These are phyloP conservation scores for Coracopsis vasa DNA, from an alignment of 2,113 vertebrate species.

Conservation along the genomic window DNA sequence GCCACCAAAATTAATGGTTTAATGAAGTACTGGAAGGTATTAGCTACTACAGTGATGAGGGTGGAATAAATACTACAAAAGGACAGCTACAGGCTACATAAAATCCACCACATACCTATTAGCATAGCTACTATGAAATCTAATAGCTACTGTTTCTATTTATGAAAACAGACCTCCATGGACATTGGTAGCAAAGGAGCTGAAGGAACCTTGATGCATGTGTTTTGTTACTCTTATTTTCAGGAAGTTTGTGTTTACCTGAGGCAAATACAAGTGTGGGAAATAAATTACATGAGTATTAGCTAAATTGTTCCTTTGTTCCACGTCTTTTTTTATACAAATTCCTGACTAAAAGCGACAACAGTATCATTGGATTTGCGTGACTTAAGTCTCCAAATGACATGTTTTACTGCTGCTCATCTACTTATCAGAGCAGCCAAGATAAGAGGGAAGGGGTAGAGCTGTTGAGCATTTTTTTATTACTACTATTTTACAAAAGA, in stretches of 20 bases:
- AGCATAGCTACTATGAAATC: conserved; percentile 59
- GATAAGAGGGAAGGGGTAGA: background rate
- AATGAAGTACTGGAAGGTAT: conserved; percentile 46
- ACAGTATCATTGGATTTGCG: background rate
- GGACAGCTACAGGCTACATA: conserved; percentile 49
- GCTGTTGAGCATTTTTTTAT: background rate
- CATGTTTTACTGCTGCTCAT: background rate
- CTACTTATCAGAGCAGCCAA: background rate
- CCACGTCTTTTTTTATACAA: background rate
- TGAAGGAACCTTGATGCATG: conserved; percentile 63
- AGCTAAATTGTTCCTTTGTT: conserved; percentile 26
- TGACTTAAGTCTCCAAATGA: background rate
- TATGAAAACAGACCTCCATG: conserved; percentile 60
- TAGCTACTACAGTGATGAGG: conserved; percentile 46
- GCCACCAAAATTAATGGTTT: conserved; percentile 35
- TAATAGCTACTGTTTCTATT: conserved; percentile 62
- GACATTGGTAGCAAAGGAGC: conserved; percentile 53
- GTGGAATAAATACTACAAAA: conserved; percentile 58
- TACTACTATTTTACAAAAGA: background rate
- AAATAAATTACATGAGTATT: conserved; percentile 55
- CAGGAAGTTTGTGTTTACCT: conserved; percentile 64
- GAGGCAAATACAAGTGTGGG: conserved; percentile 63
- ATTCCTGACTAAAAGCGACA: background rate
- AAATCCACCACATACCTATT: conserved; percentile 59
- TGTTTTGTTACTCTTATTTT: conserved; percentile 69